Base-by-base conservation (phyloP, 2,797 vertebrate species). In the Lutjanus campechanus region DNA sequence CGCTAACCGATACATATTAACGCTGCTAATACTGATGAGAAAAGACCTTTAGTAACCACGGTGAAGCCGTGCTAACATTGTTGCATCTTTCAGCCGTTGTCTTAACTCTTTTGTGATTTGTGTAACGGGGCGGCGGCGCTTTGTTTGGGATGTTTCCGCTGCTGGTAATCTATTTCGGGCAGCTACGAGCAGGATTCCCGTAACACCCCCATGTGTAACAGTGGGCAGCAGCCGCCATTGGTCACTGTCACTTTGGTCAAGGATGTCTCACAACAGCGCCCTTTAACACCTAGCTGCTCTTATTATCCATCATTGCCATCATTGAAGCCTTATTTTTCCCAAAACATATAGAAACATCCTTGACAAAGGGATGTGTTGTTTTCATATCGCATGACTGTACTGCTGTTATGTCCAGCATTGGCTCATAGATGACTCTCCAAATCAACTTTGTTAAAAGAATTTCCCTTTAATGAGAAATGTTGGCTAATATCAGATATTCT, bases 221-320 rank as follows among this genome's bases (percentile, higher is more conserved):
- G 1, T 55, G 85, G 20, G 16, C 84, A 73, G 62, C 72, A 61
- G 84, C 71, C 87, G 86, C 89, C 91, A 91, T 91, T 89, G 90
- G 85, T 84, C 80, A 62, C 61, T 65, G 82, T 69, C 74, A 64
- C 66, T 46, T 17, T 8, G 50, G 66, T 60, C 76, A 47, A 36
- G 41, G 67, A 68, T 79, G 67, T 50, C 11, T 84, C 67, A 19
- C 12, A 60, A 13, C 72, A 44, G 69, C 67, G 70, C 73, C 69
- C 36, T 73, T 40, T 11, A 8, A 56, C 61, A 1, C 1, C 13
- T 7, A 1, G 8, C 12, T n/a, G 36, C 22, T 3, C 4, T 0
- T 3, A 36, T 29, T 7, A 36, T 41, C 1, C 7, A 11, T 8
- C 20, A 36, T 4, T 6, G n/a, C n/a, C 29, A n/a, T n/a, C n/a